phyloP scores from a whole-genome alignment of 2,888 invertebrate genomes.

The Empis livida region DNA sequence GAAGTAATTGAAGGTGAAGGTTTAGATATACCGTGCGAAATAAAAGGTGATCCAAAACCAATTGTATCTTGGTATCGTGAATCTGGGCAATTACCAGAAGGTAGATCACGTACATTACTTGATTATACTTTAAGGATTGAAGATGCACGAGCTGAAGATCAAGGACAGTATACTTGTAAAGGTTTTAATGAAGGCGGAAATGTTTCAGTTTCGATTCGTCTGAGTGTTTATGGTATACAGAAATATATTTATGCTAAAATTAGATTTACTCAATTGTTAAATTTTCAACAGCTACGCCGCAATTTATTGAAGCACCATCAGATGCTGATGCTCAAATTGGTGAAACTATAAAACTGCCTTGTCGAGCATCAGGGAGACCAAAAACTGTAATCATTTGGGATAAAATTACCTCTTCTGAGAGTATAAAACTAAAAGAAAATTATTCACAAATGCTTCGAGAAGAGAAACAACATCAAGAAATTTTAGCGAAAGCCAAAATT shows the following conservation, averaged over 20 bases:
- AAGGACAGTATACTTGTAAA: conserved; percentile 19
- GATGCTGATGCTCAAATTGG: conserved; percentile 18
- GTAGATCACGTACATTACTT: conserved; percentile 18
- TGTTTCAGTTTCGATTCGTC: conserved; percentile 17
- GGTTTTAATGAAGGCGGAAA: conserved; percentile 22
- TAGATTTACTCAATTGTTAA: not conserved
- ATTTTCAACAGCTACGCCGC: conserved; percentile 16
- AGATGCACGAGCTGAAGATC: conserved; percentile 19
- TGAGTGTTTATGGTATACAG: conserved; percentile 18
- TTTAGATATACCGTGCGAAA: conserved; percentile 20
- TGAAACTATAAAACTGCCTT: conserved; percentile 18
- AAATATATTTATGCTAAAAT: not conserved
- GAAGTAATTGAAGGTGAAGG: conserved; percentile 22
- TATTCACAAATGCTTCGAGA: conserved; percentile 27
- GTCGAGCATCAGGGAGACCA: conserved; percentile 19
- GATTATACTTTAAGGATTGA: conserved; percentile 21
- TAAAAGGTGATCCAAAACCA: conserved; percentile 18
- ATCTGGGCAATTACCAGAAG: conserved; percentile 17
- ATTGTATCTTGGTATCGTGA: conserved; percentile 19
- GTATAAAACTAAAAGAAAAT: not conserved
- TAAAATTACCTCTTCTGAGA: conserved; percentile 7
- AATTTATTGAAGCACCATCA: conserved; percentile 19
- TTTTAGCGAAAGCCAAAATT: conserved; percentile 19
- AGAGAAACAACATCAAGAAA: conserved; percentile 22
- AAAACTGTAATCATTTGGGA: conserved; percentile 18